phyloP scores from a whole-genome alignment of 2,888 invertebrate genomes.

The Eulithis testata region DNA sequence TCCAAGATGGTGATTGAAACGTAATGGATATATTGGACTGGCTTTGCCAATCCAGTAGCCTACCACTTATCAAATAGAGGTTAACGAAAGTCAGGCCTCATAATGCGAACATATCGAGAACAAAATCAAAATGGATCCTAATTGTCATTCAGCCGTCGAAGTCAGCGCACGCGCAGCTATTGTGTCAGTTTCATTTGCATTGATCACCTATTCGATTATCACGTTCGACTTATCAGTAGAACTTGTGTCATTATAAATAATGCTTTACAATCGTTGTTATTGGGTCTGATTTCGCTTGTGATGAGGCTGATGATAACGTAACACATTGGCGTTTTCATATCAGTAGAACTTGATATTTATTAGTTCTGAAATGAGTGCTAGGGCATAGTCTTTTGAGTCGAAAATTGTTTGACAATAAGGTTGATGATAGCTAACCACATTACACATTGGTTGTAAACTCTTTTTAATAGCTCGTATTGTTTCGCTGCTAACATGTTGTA shows the following conservation, averaged over 20 bases:
- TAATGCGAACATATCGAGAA: slow-evolving; percentile 42
- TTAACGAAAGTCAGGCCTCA: slow-evolving; percentile 39
- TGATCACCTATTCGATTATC: slow-evolving; percentile 49
- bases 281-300: slow-evolving; percentile 20
- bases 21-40: neutral
- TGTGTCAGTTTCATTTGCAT: slow-evolving; percentile 61
- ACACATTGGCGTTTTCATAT: slow-evolving; percentile 12
- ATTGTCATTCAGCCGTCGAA: slow-evolving; percentile 52
- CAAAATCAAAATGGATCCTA: slow-evolving; percentile 50
- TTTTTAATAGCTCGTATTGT: slow-evolving; percentile 39
- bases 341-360: neutral
- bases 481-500: slow-evolving; percentile 31
- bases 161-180: slow-evolving; percentile 54
- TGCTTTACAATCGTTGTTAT: neutral
- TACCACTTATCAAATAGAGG: slow-evolving; percentile 31
- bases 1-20: neutral
- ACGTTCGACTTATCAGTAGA: slow-evolving; percentile 30
- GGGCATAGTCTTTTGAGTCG: slow-evolving; percentile 15
- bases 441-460: slow-evolving; percentile 32
- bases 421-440: slow-evolving; percentile 29
- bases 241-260: neutral
- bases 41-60: slow-evolving; percentile 24
- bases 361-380: slow-evolving; percentile 17
- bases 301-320: slow-evolving; percentile 14
- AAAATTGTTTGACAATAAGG: slow-evolving; percentile 19